Conservation (phyloP, 1,140 invertebrate genomes). For the Lordiphosa collinella region DNA sequence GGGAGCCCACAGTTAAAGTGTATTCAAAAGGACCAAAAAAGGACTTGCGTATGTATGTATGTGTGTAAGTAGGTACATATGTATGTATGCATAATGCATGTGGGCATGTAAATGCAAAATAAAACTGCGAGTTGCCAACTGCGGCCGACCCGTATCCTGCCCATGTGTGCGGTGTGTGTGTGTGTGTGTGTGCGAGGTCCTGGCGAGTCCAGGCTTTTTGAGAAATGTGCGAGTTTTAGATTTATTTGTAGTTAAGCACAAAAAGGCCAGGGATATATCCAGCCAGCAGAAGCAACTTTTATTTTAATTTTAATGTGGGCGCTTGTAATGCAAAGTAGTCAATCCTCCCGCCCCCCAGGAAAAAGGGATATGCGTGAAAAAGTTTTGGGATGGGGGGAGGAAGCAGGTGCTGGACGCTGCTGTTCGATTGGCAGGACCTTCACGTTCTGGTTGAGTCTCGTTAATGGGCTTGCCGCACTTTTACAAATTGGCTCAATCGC, state of each 20-base stretch:
- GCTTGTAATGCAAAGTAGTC: constrained; percentile 69
- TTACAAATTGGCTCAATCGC: constrained; percentile 78
- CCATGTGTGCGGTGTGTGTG: constrained; percentile 7
- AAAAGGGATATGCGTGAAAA: constrained; percentile 14
- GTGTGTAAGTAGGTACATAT: constrained; percentile 1
- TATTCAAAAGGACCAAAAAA: constrained; percentile 21
- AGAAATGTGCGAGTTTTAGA: constrained; percentile 75
- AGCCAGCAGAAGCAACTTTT: constrained; percentile 46
- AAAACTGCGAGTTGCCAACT: constrained; percentile 69
- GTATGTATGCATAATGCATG: constrained; percentile 64
- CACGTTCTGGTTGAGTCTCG: constrained; percentile 16
- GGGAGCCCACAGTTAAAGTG: background rate
- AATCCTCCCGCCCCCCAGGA: constrained; percentile 15
- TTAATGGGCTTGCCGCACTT: constrained; percentile 74
- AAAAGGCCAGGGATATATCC: constrained; percentile 20
- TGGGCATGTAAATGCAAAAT: constrained; percentile 75
- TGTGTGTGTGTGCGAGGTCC: too few species aligned
- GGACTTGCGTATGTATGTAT: constrained; percentile 6
- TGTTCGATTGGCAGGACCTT: constrained; percentile 13
- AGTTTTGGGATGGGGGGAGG: constrained; percentile 6
- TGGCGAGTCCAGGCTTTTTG: too few species aligned
- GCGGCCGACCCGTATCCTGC: constrained; percentile 60
- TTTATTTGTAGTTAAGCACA: constrained; percentile 64
- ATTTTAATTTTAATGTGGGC: constrained; percentile 74
- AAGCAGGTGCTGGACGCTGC: constrained; percentile 28